Percentiles rank a stretch among this genome's conserved stretches.
These are phyloP conservation scores for Elgaria multicarinata DNA, from an alignment of 2,113 vertebrate genomes.

Conservation along the genomic window DNA sequence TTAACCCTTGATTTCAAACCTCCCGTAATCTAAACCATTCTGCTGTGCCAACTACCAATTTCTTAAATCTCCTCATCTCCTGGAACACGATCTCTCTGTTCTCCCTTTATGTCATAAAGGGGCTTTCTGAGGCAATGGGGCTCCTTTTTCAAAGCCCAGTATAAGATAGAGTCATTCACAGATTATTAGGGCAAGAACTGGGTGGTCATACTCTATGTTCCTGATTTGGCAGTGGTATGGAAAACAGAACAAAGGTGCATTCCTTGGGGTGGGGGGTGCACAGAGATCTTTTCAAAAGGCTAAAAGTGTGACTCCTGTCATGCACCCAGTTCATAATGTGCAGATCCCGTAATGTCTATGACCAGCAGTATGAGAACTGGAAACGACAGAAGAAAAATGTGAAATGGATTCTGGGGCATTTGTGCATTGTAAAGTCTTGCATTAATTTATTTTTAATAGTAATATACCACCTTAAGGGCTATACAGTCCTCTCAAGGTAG, in stretches of 20 bases:
- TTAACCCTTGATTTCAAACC: background rate
- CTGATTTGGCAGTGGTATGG: background rate
- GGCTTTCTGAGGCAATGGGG: background rate
- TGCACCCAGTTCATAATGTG: background rate
- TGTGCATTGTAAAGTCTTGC: no score
- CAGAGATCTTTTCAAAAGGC: background rate
- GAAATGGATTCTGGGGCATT: background rate
- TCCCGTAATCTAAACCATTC: background rate
- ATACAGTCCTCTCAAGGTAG: no score
- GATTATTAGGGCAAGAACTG: background rate
- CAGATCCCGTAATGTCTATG: no score
- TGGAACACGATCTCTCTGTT: background rate
- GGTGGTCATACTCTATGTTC: background rate
- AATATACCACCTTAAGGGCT: no score
- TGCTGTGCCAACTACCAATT: background rate
- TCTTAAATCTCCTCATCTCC: background rate
- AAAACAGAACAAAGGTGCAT: background rate
- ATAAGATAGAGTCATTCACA: background rate
- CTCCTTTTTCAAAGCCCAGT: background rate
- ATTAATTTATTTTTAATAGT: no score
- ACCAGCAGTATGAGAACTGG: background rate
- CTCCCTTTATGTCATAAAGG: background rate
- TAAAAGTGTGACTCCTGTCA: background rate
- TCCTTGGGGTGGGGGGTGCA: background rate
- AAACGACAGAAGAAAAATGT: background rate